Base-by-base conservation (phyloP, 64 coral and sea anemone genomes). In the Montipora cactus region DNA sequence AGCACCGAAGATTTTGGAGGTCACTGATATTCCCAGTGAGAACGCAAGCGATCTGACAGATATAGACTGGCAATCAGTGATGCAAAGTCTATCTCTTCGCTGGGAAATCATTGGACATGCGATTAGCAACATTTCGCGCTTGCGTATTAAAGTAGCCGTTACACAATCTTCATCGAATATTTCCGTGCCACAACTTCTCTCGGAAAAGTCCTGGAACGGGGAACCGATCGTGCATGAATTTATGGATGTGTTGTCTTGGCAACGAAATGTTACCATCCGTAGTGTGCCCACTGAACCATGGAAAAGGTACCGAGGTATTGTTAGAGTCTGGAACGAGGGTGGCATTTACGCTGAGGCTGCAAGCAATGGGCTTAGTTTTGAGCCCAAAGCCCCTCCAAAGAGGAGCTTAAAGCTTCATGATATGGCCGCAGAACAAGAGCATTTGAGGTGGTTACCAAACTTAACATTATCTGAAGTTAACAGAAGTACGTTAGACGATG, bases 11-110 rank as follows among this genome's bases (percentile, higher is more conserved):
- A n/a, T 98, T 23, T 10, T 87, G 1, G 95, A 97, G 67, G 80
- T 98, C 18, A 25, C 87, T 14, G 96, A 98, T 72, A 69, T 95
- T 59, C 83, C 81, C 20, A 81, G 25, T 3, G 75, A 83, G n/a
- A 98, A 95, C 62, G 9, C 37, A 20, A 95, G 81, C 2, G 84
- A 92, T 76, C 14, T 59, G 4, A 79, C 88, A 8, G 96, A 98
- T 89, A 94, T 98, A 7, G 96, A 98, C 86, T 98, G 93, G 92
- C 92, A 91, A 75, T 78, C 96, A 5, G 89, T 90, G 79, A 88
- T 61, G 89, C 57, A 98, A 66, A 95, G 68, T 7, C 61, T 98
- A 12, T 91, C 89, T 5, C 77, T 98, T 8, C 81, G 88, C 5
- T 98, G 92, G 92, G 78, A 92, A 45, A 37, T 92, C 18, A 81